phyloP scores from a whole-genome alignment of 2,888 invertebrate genomes.

The Cartodere bifasciata region DNA sequence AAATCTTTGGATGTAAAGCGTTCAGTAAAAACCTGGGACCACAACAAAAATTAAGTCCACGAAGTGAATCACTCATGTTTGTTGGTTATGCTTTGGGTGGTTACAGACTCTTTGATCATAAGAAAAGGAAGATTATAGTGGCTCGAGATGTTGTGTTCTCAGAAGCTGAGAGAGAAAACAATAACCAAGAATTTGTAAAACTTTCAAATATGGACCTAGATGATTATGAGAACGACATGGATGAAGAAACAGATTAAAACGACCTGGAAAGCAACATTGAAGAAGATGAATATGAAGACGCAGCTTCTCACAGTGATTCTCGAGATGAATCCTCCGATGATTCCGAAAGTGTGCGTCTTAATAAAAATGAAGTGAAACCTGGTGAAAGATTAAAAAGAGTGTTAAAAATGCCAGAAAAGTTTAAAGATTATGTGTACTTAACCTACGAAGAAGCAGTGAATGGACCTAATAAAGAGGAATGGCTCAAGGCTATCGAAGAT shows the following conservation, averaged over 20 bases:
- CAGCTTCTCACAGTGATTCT: not conserved
- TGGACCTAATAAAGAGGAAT: constrained; percentile 9
- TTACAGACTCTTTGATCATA: constrained; percentile 17
- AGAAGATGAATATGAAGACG: not conserved
- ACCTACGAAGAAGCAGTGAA: constrained; percentile 7
- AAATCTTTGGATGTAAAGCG: constrained; percentile 16
- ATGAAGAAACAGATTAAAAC: constrained; percentile 4
- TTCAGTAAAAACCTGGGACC: constrained; percentile 13
- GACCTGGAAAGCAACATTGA: constrained; percentile 1
- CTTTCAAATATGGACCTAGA: too few species aligned
- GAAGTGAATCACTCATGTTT: constrained; percentile 8
- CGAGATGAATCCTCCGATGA: too few species aligned
- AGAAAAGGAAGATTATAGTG: constrained; percentile 11
- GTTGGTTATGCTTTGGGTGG: constrained; percentile 13
- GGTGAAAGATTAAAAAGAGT: too few species aligned
- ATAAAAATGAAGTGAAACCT: too few species aligned
- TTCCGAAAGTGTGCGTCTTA: too few species aligned
- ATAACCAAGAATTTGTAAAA: too few species aligned
- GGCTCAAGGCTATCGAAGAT: constrained; percentile 13
- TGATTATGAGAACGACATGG: not conserved
- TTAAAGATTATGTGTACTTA: too few species aligned
- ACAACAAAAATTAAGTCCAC: constrained; percentile 15
- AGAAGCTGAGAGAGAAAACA: constrained; percentile 10
- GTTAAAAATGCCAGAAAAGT: too few species aligned
- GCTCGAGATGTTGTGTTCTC: constrained; percentile 18